Evolutionary conservation across 35 echinoderm and acorn worm genomes (phyloP).

Genomic region (Apostichopus japonicus): DNA sequence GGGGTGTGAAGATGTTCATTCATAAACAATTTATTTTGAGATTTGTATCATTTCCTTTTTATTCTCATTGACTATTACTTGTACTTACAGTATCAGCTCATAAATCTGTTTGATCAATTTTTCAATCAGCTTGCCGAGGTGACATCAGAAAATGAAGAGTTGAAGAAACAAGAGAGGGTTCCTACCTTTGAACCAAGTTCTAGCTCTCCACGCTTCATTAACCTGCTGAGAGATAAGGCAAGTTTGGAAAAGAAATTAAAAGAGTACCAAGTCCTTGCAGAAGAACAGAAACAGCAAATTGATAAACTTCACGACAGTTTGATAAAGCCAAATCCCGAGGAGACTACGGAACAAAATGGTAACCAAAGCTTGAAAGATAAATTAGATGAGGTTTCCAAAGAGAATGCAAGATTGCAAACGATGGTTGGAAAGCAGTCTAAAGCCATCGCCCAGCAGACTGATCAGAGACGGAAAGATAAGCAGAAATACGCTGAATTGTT

Average conservation of each 20-base stretch:
- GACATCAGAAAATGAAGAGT: constrained; percentile 70
- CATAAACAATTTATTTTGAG: no score
- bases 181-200: constrained; percentile 43
- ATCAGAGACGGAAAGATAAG: constrained; percentile 71
- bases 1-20: no score
- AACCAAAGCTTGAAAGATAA: constrained; percentile 45
- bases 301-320: not conserved
- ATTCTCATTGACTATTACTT: no score
- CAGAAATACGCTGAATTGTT: constrained; percentile 64
- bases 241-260: constrained; percentile 51
- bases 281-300: constrained; percentile 26
- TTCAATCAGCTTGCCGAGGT: constrained; percentile 64
- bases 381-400: constrained; percentile 32
- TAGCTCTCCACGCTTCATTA: constrained; percentile 57
- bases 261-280: constrained; percentile 27
- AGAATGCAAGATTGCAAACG: constrained; percentile 51
- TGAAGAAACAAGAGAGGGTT: constrained; percentile 67
- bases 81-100: no score
- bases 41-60: no score
- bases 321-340: constrained; percentile 9
- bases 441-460: constrained; percentile 82
- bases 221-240: constrained; percentile 65
- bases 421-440: constrained; percentile 81
- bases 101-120: not conserved
- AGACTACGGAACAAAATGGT: not conserved